A percentile compares a stretch with the other conserved stretches of the same genome.
Conservation (phyloP, 2,797 vertebrate species). For the Selene dorsalis region DNA sequence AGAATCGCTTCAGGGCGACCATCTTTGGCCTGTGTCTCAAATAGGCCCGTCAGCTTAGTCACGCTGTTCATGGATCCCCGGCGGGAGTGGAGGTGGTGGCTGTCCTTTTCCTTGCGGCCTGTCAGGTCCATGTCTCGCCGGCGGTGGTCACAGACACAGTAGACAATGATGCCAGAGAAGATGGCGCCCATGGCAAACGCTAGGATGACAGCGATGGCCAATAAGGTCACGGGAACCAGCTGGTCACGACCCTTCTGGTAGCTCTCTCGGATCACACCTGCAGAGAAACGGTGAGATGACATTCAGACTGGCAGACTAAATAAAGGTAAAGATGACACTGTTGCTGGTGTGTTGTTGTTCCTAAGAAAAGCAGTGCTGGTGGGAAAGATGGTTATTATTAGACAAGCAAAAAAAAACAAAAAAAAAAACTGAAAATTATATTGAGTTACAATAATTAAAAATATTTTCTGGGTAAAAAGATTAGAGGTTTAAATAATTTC, state of each 20-base stretch:
- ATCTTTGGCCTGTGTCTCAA: constrained; percentile 95
- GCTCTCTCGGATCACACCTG: constrained; percentile 99
- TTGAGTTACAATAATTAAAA: constrained; percentile 59
- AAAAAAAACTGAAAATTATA: constrained; percentile 37
- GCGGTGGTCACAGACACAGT: constrained; percentile 96
- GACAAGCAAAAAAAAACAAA: constrained; percentile 34
- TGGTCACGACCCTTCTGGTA: constrained; percentile 97
- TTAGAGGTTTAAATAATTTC: constrained; percentile 64
- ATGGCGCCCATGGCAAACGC: constrained; percentile 98
- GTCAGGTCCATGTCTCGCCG: constrained; percentile 88
- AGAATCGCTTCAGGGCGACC: constrained; percentile 95
- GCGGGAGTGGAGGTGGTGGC: constrained; percentile 87
- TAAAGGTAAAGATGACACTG: neutral
- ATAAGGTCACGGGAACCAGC: constrained; percentile 95
- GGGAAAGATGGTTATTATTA: constrained; percentile 34
- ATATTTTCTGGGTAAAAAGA: constrained; percentile 59
- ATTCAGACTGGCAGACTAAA: constrained; percentile 52
- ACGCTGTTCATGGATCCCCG: constrained; percentile 97
- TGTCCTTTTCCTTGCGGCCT: constrained; percentile 93
- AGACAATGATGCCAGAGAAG: constrained; percentile 97
- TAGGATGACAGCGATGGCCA: constrained; percentile 97
- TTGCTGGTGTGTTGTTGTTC: constrained; percentile 16
- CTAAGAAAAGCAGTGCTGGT: constrained; percentile 30
- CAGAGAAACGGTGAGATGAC: constrained; percentile 81
- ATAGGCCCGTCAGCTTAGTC: constrained; percentile 96